These are phyloP conservation scores for Gortyna flavago DNA, from an alignment of 2,888 invertebrate species.

Conservation along the genomic window DNA sequence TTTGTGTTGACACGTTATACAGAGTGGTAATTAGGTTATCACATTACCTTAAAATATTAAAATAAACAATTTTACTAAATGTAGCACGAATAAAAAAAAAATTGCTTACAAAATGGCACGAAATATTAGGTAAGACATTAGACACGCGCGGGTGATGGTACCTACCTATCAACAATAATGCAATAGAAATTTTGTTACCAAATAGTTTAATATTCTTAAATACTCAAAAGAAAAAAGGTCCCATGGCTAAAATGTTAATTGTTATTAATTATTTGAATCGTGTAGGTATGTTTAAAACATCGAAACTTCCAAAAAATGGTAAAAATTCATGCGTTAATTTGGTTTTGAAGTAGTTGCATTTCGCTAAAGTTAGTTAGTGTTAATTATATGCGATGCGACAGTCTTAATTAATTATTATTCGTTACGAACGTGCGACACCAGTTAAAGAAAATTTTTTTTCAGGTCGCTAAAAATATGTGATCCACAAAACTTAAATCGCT, in stretches of 20 bases:
- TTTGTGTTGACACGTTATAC: not conserved
- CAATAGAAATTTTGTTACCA: not conserved
- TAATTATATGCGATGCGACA: no score
- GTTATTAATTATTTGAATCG: not conserved
- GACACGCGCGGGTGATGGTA: no score
- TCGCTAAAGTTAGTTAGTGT: not conserved
- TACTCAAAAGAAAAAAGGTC: no score
- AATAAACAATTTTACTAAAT: no score
- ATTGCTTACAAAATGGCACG: no score
- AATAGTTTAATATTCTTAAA: no score
- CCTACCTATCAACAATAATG: no score
- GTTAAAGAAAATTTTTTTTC: not conserved
- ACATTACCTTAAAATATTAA: not conserved
- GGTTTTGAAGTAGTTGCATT: constrained; percentile 6
- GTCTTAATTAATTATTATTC: not conserved
- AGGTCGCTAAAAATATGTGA: not conserved
- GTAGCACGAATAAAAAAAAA: no score
- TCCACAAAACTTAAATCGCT: no score
- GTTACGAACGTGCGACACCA: not conserved
- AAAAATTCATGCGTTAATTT: constrained; percentile 13
- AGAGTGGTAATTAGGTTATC: not conserved
- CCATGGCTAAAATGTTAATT: not conserved
- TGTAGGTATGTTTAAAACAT: not conserved
- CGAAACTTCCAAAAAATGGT: not conserved
- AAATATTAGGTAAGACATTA: no score